Evolutionary conservation across 2,888 invertebrate genomes (phyloP), one percentile per base, ranked within the genome.

Genomic region (Chrysolina haemoptera): DNA sequence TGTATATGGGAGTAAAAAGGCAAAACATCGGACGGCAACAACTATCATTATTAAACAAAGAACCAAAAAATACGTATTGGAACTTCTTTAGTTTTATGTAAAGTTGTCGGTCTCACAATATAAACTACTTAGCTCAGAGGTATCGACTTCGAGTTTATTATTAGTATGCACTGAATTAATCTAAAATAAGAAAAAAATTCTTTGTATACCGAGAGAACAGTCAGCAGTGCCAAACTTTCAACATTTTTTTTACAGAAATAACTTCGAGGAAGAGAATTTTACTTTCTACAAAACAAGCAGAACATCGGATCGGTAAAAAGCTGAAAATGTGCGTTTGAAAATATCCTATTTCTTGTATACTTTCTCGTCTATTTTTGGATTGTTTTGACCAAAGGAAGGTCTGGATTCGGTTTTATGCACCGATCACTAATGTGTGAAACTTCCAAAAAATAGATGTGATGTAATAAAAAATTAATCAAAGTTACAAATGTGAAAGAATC

Each of bases 231-330:
- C 59, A 27, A 59, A 59, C 22, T n/a, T 59, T 59, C 0, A 20
- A 53, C 18, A 53, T 18, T 18, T 12, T 16, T 18, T 27, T 59
- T 3, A 59, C 59, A 14, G n/a, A 27, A 59, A 59, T 59, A 59
- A 59, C 59, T 53, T 59, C 20, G 55, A 55, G 14, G 55, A 11
- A 22, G 18, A 55, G 14, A 46, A 12, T 59, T 27, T 59, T 59
- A 12, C 35, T 35, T 1, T 27, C 12, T 5, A 59, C 9, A n/a
- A 59, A 59, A 59, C 20, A 18, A 11, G 1, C 53, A 35, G 27
- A 27, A 46, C 46, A 46, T 14, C n/a, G 46, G 8, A 14, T 14
- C n/a, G 46, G n/a, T 22, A 27, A 14, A 59, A 59, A 10, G 53
- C 53, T 20, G 20, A 53, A 20, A 53, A 53, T 53, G 53, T 20